Conservation (phyloP, 2,797 vertebrate species). For the Macropus fuliginosus region DNA sequence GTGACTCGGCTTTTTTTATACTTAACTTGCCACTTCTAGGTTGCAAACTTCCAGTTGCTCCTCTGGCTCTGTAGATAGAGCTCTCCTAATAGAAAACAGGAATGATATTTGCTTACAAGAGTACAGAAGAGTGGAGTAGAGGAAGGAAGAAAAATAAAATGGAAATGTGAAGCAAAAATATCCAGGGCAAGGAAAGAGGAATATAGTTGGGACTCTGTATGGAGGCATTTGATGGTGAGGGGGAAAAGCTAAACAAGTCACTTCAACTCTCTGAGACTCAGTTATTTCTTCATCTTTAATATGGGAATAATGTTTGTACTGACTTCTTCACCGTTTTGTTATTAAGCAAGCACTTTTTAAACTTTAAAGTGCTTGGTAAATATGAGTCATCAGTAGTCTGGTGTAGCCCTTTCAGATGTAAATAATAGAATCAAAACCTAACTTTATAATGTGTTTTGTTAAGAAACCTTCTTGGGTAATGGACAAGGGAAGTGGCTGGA, state of each 20-base stretch:
- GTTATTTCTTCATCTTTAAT: not conserved
- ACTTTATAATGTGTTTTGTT: not conserved
- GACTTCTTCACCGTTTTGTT: not conserved
- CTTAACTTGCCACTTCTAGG: not conserved
- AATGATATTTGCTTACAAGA: not conserved
- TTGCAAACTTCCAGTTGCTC: not conserved
- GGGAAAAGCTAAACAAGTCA: not conserved
- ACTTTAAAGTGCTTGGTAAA: not conserved
- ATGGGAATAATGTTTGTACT: not conserved
- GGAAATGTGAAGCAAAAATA: not conserved
- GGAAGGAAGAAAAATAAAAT: not conserved
- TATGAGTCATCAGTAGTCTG: not conserved
- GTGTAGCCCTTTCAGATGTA: not conserved
- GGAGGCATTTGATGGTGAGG: not conserved
- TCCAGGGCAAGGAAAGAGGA: not conserved
- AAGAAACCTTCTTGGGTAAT: not conserved
- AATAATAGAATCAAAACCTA: not conserved
- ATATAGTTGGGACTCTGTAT: rapidly evolving
- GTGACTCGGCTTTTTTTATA: not conserved
- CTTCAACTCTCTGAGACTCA: not conserved
- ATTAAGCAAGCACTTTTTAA: not conserved
- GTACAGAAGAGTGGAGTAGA: not conserved
- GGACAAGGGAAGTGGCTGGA: not conserved
- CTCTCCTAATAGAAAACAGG: not conserved
- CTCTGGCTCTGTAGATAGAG: not conserved